These are phyloP conservation scores for Caenorhabditis inopinata DNA, from an alignment of 1,140 invertebrate species.

Conservation along the genomic window DNA sequence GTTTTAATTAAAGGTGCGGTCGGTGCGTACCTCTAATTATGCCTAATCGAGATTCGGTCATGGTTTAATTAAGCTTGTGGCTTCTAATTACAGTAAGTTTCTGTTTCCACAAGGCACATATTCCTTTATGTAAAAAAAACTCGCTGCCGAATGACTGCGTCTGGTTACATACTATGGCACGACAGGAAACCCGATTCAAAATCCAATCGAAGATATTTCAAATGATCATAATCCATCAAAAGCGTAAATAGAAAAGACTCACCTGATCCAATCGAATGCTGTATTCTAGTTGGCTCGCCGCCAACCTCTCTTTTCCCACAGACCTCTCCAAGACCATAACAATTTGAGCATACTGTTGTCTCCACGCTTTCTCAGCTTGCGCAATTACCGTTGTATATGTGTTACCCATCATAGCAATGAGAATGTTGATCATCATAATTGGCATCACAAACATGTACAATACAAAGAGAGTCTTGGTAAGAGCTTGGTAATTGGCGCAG, in stretches of 20 bases:
- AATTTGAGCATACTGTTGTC: constrained; percentile 98
- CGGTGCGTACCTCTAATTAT: no score
- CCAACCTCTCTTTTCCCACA: constrained; percentile 82
- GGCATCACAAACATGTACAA: constrained; percentile 96
- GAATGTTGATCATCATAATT: constrained; percentile 75
- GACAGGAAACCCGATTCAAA: no score
- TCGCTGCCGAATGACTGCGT: no score
- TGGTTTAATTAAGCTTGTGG: no score
- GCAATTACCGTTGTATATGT: constrained; percentile 78
- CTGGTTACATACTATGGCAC: no score
- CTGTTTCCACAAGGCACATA: no score
- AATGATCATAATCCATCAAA: no score
- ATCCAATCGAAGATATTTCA: no score
- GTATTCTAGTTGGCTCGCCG: constrained; percentile 88
- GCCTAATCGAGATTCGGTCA: no score
- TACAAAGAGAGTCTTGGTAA: constrained; percentile 90
- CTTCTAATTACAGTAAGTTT: no score
- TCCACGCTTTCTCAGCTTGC: constrained; percentile 96
- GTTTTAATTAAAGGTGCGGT: no score
- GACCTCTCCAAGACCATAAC: constrained; percentile 90
- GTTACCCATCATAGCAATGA: constrained; percentile 72
- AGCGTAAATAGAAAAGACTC: not conserved
- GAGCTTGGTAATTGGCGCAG: constrained; percentile 81
- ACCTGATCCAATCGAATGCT: constrained; percentile 83
- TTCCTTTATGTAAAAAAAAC: no score